Conservation (phyloP, 2,888 invertebrate genomes). For the Parthenolecanium corni region DNA sequence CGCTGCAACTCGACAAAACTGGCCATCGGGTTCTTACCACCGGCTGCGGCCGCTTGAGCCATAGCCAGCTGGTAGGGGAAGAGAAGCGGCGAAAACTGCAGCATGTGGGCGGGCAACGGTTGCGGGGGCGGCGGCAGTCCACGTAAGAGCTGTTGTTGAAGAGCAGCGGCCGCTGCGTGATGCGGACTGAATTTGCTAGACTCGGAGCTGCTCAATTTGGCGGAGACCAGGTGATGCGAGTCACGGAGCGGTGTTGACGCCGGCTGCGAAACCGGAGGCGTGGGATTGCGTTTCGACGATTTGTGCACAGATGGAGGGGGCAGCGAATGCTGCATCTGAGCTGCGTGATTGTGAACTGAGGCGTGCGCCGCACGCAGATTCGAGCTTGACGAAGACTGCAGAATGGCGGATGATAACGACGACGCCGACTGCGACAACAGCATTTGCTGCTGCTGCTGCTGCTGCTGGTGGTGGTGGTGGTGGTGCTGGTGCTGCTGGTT, state of each 20-base stretch:
- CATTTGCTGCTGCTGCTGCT: not conserved
- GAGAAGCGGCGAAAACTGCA: conserved; percentile 74
- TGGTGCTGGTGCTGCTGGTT: conserved; percentile 35
- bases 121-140: conserved; percentile 41
- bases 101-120: conserved; percentile 76
- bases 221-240: conserved; percentile 10
- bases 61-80: conserved; percentile 77
- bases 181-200: conserved; percentile 35
- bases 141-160: conserved; percentile 35
- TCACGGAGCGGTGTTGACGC: conserved; percentile 12
- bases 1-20: conserved; percentile 67
- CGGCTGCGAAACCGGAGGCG: conserved; percentile 31
- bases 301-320: not conserved
- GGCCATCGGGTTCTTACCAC: conserved; percentile 42
- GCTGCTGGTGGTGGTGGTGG: conserved; percentile 36
- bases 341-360: not conserved
- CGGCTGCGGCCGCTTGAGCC: conserved; percentile 39
- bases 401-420: not conserved
- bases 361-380: no score
- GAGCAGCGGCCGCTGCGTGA: conserved; percentile 58
- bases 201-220: conserved; percentile 35
- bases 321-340: not conserved
- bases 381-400: no score
- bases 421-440: not conserved
- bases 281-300: conserved; percentile 33